These are phyloP conservation scores for Hymenopus coronatus DNA, from an alignment of 2,888 invertebrate species.

Conservation along the genomic window DNA sequence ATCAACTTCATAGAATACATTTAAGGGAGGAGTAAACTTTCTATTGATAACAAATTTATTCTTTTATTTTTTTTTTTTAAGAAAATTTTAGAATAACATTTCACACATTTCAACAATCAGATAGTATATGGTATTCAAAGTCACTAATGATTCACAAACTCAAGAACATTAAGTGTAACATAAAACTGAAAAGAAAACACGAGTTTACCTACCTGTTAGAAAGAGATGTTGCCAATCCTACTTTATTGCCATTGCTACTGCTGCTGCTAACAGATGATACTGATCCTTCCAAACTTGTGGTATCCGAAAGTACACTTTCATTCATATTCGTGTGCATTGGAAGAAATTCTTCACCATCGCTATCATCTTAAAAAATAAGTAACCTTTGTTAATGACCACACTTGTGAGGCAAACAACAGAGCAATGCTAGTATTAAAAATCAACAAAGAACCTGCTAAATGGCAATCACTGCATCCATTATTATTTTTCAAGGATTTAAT, in stretches of 20 bases:
- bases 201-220: background rate
- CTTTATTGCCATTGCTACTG: slow-evolving; percentile 39
- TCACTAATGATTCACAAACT: background rate
- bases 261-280: slow-evolving; percentile 59
- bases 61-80: no score
- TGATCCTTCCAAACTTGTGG: slow-evolving; percentile 68
- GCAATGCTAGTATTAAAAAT: no score
- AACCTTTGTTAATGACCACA: background rate
- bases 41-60: no score
- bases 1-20: no score
- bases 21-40: no score
- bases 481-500: no score
- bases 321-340: slow-evolving; percentile 58
- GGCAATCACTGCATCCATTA: no score
- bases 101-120: background rate
- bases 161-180: background rate
- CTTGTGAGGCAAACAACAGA: no score
- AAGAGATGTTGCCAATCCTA: slow-evolving; percentile 23
- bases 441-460: no score
- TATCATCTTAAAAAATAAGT: slow-evolving; percentile 54
- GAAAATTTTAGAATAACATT: background rate
- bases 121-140: background rate
- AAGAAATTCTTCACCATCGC: slow-evolving; percentile 61
- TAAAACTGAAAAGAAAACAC: background rate
- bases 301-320: slow-evolving; percentile 62